A percentile compares a stretch with the other conserved stretches of the same genome.
phyloP scores from a whole-genome alignment of 2,797 vertebrate species.

The Trachops cirrhosus region DNA sequence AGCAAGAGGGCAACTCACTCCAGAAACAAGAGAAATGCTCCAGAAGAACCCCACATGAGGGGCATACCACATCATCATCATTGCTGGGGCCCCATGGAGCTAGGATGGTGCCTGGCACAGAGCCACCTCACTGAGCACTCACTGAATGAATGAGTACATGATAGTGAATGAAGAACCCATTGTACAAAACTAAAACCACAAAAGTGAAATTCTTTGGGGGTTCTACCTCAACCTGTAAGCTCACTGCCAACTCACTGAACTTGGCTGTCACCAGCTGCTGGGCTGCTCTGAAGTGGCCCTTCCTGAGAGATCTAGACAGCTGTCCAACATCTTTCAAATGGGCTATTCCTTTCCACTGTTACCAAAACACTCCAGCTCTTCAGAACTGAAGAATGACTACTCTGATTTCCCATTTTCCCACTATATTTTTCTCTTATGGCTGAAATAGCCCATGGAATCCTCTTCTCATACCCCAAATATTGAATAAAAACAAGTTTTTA shows the following conservation, averaged over 20 bases:
- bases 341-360: neutral
- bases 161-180: neutral
- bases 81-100: neutral
- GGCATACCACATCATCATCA: neutral
- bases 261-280: neutral
- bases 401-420: neutral
- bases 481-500: constrained; percentile 21
- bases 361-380: neutral
- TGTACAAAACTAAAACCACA: neutral
- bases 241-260: neutral
- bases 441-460: neutral
- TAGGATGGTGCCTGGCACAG: neutral
- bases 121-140: neutral
- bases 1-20: neutral
- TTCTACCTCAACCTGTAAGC: neutral
- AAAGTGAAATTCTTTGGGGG: neutral
- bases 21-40: neutral
- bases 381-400: neutral
- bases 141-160: neutral
- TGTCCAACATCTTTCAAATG: neutral
- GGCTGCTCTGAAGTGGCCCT: neutral
- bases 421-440: neutral
- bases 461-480: neutral
- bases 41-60: neutral
- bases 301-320: neutral